These are phyloP conservation scores for Enteromius thamalakanensis DNA, from an alignment of 2,797 vertebrate genomes.

Conservation along the genomic window DNA sequence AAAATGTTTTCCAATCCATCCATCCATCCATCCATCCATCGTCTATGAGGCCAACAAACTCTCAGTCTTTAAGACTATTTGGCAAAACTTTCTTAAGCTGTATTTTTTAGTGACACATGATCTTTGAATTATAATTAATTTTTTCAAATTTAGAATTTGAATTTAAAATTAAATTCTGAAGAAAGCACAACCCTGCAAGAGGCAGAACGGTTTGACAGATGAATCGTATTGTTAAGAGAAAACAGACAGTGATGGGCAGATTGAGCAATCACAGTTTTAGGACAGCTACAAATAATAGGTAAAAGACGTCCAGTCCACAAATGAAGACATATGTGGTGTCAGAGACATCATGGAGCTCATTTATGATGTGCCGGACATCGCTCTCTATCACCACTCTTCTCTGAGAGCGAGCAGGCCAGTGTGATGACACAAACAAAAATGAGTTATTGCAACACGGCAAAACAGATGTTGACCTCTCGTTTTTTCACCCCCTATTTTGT, in stretches of 20 bases:
- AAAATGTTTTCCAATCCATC: not conserved
- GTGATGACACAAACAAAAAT: constrained; percentile 42
- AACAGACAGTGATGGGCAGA: constrained; percentile 34
- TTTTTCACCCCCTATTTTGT: not conserved
- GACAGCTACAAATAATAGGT: constrained; percentile 8
- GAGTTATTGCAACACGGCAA: constrained; percentile 56
- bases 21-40: not conserved
- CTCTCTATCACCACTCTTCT: constrained; percentile 6
- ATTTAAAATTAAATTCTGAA: constrained; percentile 26
- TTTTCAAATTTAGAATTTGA: not conserved
- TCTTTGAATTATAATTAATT: not conserved
- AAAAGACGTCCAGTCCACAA: constrained; percentile 13
- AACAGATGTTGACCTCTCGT: constrained; percentile 27
- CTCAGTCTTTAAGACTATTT: not conserved
- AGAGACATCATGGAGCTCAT: constrained; percentile 15
- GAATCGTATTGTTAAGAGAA: constrained; percentile 45
- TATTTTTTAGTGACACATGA: not conserved
- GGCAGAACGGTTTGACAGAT: constrained; percentile 43
- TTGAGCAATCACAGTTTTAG: constrained; percentile 41
- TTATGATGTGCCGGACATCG: constrained; percentile 21
- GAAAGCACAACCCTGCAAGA: constrained; percentile 22
- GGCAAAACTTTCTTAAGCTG: not conserved
- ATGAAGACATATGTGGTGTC: constrained; percentile 32
- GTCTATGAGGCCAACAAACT: not conserved
- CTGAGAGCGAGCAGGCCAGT: not conserved